Conservation (phyloP, 2,888 invertebrate species). For the Heterodera filipjevi region DNA sequence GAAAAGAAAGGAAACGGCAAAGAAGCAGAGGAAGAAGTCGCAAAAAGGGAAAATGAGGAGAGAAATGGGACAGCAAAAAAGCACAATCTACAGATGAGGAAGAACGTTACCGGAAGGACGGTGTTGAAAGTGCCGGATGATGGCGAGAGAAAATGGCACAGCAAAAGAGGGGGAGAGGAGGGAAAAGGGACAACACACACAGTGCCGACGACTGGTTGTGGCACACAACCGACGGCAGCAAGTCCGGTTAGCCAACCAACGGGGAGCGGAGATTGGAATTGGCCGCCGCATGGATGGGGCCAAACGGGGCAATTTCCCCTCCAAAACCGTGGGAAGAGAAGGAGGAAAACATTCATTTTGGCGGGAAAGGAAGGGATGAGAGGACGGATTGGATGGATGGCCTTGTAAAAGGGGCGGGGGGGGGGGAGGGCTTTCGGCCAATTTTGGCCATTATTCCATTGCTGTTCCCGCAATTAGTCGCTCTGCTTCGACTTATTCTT, state of each 20-base stretch:
- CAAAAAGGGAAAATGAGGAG: not conserved
- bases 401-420: not conserved
- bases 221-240: not conserved
- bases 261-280: not conserved
- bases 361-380: constrained; percentile 3
- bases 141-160: not conserved
- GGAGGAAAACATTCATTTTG: constrained; percentile 17
- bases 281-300: not conserved
- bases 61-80: not conserved
- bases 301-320: constrained; percentile 3
- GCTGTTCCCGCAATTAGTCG: not conserved
- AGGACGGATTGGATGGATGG: constrained; percentile 7
- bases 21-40: not conserved
- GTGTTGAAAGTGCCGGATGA: not conserved
- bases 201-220: constrained; percentile 6
- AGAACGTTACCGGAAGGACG: not conserved
- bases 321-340: not conserved
- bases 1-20: not conserved
- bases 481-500: not conserved
- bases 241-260: constrained; percentile 10
- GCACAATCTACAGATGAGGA: not conserved
- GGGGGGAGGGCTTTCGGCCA: not conserved
- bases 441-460: not conserved
- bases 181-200: not conserved
- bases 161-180: not conserved